These are phyloP conservation scores for Oryzaephilus surinamensis DNA, from an alignment of 1,140 invertebrate species.

Conservation along the genomic window DNA sequence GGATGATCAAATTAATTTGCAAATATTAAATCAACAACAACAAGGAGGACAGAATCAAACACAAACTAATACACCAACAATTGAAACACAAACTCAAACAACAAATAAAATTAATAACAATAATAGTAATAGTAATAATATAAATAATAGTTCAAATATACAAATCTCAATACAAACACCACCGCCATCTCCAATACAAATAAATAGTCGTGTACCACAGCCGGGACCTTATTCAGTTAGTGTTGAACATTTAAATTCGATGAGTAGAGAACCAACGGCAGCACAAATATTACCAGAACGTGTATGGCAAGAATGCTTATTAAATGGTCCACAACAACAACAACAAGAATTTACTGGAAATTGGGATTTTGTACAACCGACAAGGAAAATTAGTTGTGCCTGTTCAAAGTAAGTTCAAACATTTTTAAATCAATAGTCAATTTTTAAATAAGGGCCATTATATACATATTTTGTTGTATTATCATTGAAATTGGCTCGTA, in stretches of 20 bases:
- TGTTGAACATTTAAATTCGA: slow-evolving; percentile 41
- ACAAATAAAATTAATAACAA: slow-evolving; percentile 2
- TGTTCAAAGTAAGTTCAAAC: slow-evolving; percentile 63
- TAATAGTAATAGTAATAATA: background rate
- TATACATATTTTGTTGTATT: background rate
- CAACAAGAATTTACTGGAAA: slow-evolving; percentile 39
- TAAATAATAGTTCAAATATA: slow-evolving; percentile 4
- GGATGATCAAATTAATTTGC: slow-evolving; percentile 47
- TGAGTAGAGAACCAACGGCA: slow-evolving; percentile 42
- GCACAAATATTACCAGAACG: slow-evolving; percentile 58
- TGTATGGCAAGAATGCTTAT: slow-evolving; percentile 65
- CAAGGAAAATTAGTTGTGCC: slow-evolving; percentile 65
- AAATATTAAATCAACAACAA: slow-evolving; percentile 6
- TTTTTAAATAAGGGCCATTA: background rate
- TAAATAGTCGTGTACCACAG: slow-evolving; percentile 39
- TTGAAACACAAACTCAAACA: too few relatives aligned
- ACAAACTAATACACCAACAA: slow-evolving; percentile 1
- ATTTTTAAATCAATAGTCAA: background rate
- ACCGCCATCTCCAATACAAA: slow-evolving; percentile 38
- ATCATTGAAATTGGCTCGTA: background rate
- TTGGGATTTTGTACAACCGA: slow-evolving; percentile 83
- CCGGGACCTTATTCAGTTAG: slow-evolving; percentile 35
- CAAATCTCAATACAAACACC: slow-evolving; percentile 25
- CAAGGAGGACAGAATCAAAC: background rate
- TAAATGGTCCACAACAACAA: slow-evolving; percentile 39